These are phyloP conservation scores for Sorex fumeus DNA, from an alignment of 2,113 vertebrate species.

Conservation along the genomic window DNA sequence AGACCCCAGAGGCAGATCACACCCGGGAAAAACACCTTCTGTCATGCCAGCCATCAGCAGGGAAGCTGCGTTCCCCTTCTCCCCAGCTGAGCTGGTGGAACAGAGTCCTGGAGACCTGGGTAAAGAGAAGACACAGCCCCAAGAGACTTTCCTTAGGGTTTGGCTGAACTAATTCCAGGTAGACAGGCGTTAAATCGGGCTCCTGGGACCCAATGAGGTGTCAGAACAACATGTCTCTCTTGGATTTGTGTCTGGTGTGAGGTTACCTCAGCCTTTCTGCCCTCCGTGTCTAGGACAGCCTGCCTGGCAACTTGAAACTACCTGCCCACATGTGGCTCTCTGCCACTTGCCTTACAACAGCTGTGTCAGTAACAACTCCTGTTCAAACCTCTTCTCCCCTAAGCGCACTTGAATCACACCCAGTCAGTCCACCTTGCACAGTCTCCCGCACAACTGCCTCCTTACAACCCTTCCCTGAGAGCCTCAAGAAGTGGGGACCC, in stretches of 20 bases:
- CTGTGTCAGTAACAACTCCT: constrained; percentile 24
- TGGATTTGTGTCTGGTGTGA: not conserved
- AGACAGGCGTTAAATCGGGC: not conserved
- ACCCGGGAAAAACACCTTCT: constrained; percentile 7
- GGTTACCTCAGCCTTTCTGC: constrained; percentile 7
- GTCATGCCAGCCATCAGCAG: not conserved
- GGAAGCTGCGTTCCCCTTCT: not conserved
- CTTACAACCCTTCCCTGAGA: not conserved
- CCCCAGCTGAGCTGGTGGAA: not conserved
- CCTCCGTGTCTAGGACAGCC: constrained; percentile 46
- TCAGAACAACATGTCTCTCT: constrained; percentile 8
- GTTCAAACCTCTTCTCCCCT: not conserved
- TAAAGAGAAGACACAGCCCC: not conserved
- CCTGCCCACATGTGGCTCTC: constrained; percentile 52
- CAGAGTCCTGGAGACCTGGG: accelerated
- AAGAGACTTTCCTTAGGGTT: not conserved
- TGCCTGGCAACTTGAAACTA: constrained; percentile 44
- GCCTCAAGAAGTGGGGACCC: not conserved
- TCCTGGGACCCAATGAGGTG: not conserved
- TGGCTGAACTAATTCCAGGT: not conserved
- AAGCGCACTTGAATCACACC: not conserved
- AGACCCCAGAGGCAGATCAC: not conserved
- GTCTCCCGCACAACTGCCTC: not conserved
- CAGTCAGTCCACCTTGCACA: not conserved
- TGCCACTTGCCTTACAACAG: constrained; percentile 49